Conservation (phyloP, 1,140 invertebrate species). For the Glomeris maerens region DNA sequence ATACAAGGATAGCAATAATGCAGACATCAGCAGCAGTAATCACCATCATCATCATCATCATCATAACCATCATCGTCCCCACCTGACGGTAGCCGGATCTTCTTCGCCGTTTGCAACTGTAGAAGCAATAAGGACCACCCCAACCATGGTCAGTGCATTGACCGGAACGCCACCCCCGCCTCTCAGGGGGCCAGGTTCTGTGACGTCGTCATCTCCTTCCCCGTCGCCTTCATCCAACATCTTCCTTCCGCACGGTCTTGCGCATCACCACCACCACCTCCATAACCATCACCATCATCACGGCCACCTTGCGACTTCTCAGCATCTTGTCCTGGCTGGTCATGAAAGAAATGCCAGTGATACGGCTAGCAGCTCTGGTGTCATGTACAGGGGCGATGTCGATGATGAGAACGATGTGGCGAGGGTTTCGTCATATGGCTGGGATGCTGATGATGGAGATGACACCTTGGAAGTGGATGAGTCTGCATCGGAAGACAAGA, state of each 20-base stretch:
- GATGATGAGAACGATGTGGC: too few species aligned
- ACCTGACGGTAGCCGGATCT: conserved; percentile 4
- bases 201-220: too few species aligned
- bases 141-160: too few species aligned
- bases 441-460: conserved; percentile 2
- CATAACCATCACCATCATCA: conserved; percentile 9
- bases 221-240: too few species aligned
- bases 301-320: too few species aligned
- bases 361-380: not conserved
- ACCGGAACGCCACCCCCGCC: too few species aligned
- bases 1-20: conserved; percentile 25
- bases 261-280: conserved; percentile 18
- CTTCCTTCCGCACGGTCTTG: conserved; percentile 20
- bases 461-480: not conserved
- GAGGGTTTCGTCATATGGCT: not conserved
- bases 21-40: conserved; percentile 12
- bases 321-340: too few species aligned
- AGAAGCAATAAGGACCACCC: too few species aligned
- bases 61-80: conserved; percentile 1
- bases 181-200: too few species aligned
- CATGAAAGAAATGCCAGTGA: too few species aligned
- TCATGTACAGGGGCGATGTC: not conserved
- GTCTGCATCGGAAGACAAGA: not conserved
- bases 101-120: too few species aligned
- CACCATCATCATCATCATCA: too few species aligned